Percentiles rank a stretch among this genome's conserved stretches.
Conservation (phyloP, 2,797 vertebrate genomes). For the Sternarchorhynchus goeldii region DNA sequence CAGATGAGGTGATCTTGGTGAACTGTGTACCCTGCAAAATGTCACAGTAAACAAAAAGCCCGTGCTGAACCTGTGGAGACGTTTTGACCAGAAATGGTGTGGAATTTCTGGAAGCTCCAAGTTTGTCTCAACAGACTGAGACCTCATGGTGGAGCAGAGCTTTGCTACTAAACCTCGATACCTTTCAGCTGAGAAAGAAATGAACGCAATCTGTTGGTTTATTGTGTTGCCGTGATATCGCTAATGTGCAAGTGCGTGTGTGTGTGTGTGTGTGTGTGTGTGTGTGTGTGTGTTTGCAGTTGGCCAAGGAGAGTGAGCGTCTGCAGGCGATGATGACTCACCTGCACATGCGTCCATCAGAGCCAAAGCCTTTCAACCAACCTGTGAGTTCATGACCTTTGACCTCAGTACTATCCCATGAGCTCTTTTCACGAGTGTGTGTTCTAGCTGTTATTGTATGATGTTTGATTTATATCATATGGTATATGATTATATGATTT, state of each 20-base stretch:
- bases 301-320: conserved; percentile 97
- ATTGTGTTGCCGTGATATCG: background rate
- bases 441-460: no score
- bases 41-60: background rate
- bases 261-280: conserved; percentile 51
- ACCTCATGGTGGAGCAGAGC: background rate
- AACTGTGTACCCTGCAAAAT: background rate
- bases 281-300: conserved; percentile 70
- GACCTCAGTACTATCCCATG: background rate
- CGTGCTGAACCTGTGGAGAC: background rate
- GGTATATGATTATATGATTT: background rate
- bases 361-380: conserved; percentile 98
- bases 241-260: background rate
- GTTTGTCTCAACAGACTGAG: background rate
- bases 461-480: no score
- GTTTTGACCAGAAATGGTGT: background rate
- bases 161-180: background rate
- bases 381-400: conserved; percentile 78
- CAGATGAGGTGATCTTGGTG: background rate
- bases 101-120: conserved; percentile 10
- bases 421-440: background rate
- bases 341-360: conserved; percentile 97
- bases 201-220: background rate
- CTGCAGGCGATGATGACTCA: conserved; percentile 99
- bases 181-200: background rate